Conservation (phyloP, 2,888 invertebrate genomes). For the Cremastinae sp. region DNA sequence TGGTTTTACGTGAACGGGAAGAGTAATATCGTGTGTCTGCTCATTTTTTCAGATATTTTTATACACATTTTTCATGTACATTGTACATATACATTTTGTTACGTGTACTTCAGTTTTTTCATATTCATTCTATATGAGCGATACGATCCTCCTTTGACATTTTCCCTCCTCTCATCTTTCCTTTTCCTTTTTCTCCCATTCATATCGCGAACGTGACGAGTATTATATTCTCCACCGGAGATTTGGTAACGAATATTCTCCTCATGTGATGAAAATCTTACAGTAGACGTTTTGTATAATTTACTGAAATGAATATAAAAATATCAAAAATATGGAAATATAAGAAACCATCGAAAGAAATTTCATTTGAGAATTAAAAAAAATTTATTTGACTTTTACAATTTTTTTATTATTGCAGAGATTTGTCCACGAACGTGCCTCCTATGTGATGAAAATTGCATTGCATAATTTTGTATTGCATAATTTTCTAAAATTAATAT, state of each 20-base stretch:
- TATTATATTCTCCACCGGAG: conserved; percentile 49
- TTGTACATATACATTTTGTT: too few species aligned
- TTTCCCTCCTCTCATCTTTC: conserved; percentile 19
- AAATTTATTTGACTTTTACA: too few species aligned
- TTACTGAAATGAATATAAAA: too few species aligned
- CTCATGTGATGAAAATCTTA: conserved; percentile 43
- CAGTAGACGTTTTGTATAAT: neutral
- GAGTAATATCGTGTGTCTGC: conserved; percentile 76
- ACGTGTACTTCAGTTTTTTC: conserved; percentile 31
- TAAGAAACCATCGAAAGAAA: too few species aligned
- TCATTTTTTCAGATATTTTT: conserved; percentile 22
- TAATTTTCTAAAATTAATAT: too few species aligned
- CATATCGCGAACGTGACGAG: conserved; percentile 51
- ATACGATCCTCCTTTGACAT: conserved; percentile 51
- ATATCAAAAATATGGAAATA: too few species aligned
- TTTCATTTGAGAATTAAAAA: too few species aligned
- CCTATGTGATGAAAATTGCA: conserved; percentile 43
- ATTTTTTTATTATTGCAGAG: too few species aligned
- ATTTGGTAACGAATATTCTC: conserved; percentile 45
- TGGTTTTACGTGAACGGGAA: conserved; percentile 75
- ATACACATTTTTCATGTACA: conserved; percentile 5
- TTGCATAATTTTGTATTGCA: neutral
- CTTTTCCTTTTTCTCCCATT: conserved; percentile 21
- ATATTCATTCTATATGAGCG: conserved; percentile 53
- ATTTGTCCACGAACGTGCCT: conserved; percentile 43